Evolutionary conservation across 2,888 invertebrate species (phyloP).

Genomic region (Apodemia duryi): DNA sequence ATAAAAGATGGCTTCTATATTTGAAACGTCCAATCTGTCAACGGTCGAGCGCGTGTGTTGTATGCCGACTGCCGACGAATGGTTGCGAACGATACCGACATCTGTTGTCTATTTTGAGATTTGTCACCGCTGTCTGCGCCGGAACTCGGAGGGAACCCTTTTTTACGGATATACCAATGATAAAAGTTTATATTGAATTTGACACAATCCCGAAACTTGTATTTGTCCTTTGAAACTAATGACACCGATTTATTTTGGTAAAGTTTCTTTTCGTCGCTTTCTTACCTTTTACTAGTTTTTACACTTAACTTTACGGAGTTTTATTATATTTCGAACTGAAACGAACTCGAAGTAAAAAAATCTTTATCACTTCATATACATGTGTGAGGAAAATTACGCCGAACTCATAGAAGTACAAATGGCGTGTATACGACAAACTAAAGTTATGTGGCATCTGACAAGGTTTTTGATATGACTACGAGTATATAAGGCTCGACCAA

Average conservation of each 20-base stretch:
- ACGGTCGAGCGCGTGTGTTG: constrained; percentile 73
- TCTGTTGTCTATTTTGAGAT: constrained; percentile 73
- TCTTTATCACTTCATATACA: too few species aligned
- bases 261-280: constrained; percentile 22
- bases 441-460: too few species aligned
- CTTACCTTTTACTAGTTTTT: not conserved
- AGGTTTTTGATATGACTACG: too few species aligned
- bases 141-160: constrained; percentile 60
- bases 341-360: too few species aligned
- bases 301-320: not conserved
- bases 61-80: constrained; percentile 58
- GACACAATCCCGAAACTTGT: constrained; percentile 13
- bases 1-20: constrained; percentile 71
- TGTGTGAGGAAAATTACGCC: too few species aligned
- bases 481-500: too few species aligned
- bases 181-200: constrained; percentile 40
- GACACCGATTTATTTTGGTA: constrained; percentile 31
- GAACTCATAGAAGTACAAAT: too few species aligned
- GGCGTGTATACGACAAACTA: too few species aligned
- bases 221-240: constrained; percentile 11
- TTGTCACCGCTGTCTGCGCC: constrained; percentile 66
- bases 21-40: constrained; percentile 75
- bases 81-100: constrained; percentile 73
- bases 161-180: constrained; percentile 46
- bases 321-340: not conserved